Percentiles rank a stretch among this genome's conserved stretches.
Conservation (phyloP, 2,113 vertebrate genomes). For the Heterocephalus glaber region DNA sequence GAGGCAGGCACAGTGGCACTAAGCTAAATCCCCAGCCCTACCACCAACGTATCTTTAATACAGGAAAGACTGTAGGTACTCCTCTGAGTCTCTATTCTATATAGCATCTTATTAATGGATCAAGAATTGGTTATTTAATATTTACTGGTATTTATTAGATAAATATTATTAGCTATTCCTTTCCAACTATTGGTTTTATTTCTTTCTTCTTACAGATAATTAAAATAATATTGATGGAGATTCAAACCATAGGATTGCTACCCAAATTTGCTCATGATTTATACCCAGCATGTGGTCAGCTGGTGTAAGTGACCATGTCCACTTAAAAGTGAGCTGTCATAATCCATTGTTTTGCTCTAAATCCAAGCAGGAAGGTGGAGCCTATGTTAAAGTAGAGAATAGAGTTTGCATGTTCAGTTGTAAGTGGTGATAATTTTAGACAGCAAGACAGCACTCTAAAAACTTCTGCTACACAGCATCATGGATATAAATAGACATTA, state of each 20-base stretch:
- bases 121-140: not conserved
- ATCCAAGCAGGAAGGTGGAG: not conserved
- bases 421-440: constrained; percentile 38
- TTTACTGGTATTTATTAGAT: not conserved
- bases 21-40: too few species aligned
- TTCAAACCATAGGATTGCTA: not conserved
- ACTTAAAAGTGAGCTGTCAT: not conserved
- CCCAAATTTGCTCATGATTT: not conserved
- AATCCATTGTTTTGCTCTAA: not conserved
- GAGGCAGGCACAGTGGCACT: too few species aligned
- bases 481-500: not conserved
- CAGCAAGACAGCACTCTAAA: not conserved
- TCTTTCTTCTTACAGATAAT: not conserved
- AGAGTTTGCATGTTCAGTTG: not conserved
- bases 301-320: not conserved
- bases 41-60: not conserved
- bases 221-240: not conserved
- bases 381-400: not conserved
- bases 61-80: not conserved
- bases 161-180: not conserved
- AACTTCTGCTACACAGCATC: not conserved
- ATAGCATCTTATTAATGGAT: not conserved
- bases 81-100: not conserved
- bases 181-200: not conserved
- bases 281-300: not conserved